Evolutionary conservation across 2,888 invertebrate species (phyloP).

Genomic region (Uropetala carovei): DNA sequence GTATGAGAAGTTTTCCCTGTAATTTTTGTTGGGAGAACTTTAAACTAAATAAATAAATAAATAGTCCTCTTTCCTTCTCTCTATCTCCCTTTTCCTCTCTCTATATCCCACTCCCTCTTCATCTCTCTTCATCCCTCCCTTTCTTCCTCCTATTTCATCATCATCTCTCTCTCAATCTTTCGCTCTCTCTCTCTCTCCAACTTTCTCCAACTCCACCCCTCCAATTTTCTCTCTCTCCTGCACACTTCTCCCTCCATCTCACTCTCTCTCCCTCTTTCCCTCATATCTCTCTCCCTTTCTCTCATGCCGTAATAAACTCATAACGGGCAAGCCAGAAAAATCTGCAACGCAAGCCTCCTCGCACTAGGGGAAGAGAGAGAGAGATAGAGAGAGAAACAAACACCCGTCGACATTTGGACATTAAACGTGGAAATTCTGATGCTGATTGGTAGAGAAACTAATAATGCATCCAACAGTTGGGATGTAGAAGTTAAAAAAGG

Average conservation of each 20-base stretch:
- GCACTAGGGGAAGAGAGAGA: background rate
- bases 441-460: background rate
- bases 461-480: background rate
- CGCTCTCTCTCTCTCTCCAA: background rate
- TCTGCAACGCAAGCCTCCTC: background rate
- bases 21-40: too few species aligned
- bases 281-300: too few species aligned
- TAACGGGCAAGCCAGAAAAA: background rate
- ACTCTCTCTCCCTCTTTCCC: too few species aligned
- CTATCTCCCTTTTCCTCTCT: background rate
- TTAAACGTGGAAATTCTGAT: background rate
- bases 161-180: background rate
- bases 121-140: background rate
- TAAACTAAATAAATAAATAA: too few species aligned
- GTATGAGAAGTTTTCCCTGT: too few species aligned
- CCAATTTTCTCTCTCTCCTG: too few species aligned
- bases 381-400: too few species aligned
- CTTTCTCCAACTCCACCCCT: background rate
- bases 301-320: background rate
- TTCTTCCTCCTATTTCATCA: background rate
- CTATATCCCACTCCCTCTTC: too few species aligned
- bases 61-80: too few species aligned
- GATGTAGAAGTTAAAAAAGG: too few species aligned
- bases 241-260: too few species aligned
- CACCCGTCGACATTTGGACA: background rate